Evolutionary conservation across 2,113 vertebrate species (phyloP), one percentile per base, ranked within the genome.

Genomic region (Elachura formosa): DNA sequence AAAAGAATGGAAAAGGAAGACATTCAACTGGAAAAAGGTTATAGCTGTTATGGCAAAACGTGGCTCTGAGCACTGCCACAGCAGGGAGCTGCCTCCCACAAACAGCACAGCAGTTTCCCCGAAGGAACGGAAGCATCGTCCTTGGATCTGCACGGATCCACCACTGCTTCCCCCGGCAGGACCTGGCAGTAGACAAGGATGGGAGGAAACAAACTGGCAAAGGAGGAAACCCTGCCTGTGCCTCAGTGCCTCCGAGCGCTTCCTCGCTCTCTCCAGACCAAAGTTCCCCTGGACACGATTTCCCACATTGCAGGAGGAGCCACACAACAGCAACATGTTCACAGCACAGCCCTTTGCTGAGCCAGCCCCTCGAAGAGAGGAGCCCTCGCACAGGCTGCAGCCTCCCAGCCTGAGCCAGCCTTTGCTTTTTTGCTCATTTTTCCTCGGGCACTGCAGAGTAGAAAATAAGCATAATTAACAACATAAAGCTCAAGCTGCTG

Each of bases 271-370:
- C 79, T 40, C 34, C 49, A 46, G 24, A 85, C 33, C 75, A 71
- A 84, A 93, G 82, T 58, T 90, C n/a, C 46, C 95, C 72, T 83
- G 0, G 0, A 29, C 18, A 6, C 0, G 5, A 55, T 77, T 82
- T 85, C 52, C 68, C 67, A 56, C 23, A 0, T 2, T 38, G 55
- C 63, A 49, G 63, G 49, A 93, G 38, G 34, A 85, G 55, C 22
- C 49, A 38, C 66, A 66, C 55, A 63, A 29, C 33, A 34, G 87
- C 93, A 94, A 96, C 93, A 95, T 82, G 71, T 86, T 71, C 71
- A 10, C 63, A 95, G 59, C 29, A 43, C 41, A 67, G 12, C 51
- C 87, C 51, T 52, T 11, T 25, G 33, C 49, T 29, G 26, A 77
- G 78, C 33, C 81, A 78, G 61, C 31, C 17, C 61, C 61, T 56